A percentile compares a stretch with the other conserved stretches of the same genome.
Conservation (phyloP, 2,888 invertebrate species). For the Lacanobia oleracea region DNA sequence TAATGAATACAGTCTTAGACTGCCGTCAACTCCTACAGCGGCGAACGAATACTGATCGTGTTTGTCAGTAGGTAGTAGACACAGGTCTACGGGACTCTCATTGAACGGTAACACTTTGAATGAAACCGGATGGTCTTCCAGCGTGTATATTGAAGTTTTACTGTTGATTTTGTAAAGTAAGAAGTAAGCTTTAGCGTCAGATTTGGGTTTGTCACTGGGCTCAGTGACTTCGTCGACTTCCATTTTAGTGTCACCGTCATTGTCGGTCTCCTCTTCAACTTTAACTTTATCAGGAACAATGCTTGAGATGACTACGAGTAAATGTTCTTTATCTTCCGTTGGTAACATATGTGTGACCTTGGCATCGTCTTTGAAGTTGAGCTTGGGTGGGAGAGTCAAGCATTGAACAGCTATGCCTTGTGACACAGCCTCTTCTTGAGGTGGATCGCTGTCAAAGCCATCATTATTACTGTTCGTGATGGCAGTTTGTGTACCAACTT, state of each 20-base stretch:
- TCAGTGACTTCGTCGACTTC: conserved; percentile 83
- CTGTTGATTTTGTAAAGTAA: conserved; percentile 83
- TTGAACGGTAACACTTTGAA: conserved; percentile 91
- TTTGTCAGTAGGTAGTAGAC: conserved; percentile 91
- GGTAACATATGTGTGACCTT: conserved; percentile 92
- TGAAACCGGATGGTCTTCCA: conserved; percentile 91
- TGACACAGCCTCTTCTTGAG: conserved; percentile 83
- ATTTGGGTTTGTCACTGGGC: conserved; percentile 74
- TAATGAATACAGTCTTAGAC: conserved; percentile 93
- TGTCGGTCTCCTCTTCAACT: conserved; percentile 77
- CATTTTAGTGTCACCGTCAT: conserved; percentile 85
- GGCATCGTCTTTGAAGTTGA: conserved; percentile 87
- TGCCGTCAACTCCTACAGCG: conserved; percentile 94
- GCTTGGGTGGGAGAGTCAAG: conserved; percentile 87
- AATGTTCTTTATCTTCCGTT: conserved; percentile 92
- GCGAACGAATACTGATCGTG: conserved; percentile 92
- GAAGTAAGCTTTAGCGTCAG: conserved; percentile 82
- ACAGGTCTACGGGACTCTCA: conserved; percentile 93
- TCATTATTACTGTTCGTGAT: conserved; percentile 86
- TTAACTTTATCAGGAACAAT: conserved; percentile 81
- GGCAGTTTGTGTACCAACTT: conserved; percentile 82
- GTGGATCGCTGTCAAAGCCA: conserved; percentile 87
- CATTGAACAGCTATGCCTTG: conserved; percentile 91
- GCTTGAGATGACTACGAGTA: conserved; percentile 91
- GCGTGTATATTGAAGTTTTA: conserved; percentile 81